Base-by-base conservation (phyloP, 2,888 invertebrate genomes). In the Lasioglossum vierecki region DNA sequence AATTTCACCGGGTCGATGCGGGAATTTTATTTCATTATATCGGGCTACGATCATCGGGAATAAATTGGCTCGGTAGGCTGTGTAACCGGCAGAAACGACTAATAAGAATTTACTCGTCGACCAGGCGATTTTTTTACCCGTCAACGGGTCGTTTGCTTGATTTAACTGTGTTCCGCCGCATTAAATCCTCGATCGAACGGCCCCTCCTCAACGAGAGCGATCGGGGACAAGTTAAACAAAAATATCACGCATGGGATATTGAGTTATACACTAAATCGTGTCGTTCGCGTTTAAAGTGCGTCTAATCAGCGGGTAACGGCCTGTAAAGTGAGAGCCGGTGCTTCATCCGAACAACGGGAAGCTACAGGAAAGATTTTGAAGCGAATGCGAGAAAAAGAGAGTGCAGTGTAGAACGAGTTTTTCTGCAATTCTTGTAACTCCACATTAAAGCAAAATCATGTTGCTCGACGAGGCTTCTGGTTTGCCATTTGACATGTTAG, bases 1-100 rank as follows among this genome's bases (percentile, higher is more conserved):
- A 84, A 84, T 84, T 84, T 84, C 53, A 75, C 53, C 9, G 53
- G 84, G 46, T 22, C 11, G 49, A 63, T n/a, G 26, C 9, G 49
- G 26, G n/a, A 41, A 41, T 57, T 78, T 70, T 78, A 78, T 78
- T 78, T 78, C 68, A 78, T 78, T 78, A 78, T 41, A 53, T 53
- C n/a, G 70, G 70, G 18, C 18, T 60, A 4, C 53, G 70, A 15
- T 46, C 13, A 11, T 11, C 39, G 63, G 18, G 15, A 26, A 63
- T 49, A 53, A 53, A 53, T 49, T 22, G 72, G 53, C 22, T 8
- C 70, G 41, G 53, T 66, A 39, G 70, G 4, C 22, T 9, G 35
- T 11, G 41, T 30, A n/a, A 44, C n/a, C 18, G n/a, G 3, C 49
- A 74, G 44, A 68, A 72, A 49, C 46, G 66, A 74, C n/a, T 49